A percentile compares a stretch with the other conserved stretches of the same genome.
Evolutionary conservation across 1,140 invertebrate species (phyloP).

Genomic region (Procambarus virginalis): DNA sequence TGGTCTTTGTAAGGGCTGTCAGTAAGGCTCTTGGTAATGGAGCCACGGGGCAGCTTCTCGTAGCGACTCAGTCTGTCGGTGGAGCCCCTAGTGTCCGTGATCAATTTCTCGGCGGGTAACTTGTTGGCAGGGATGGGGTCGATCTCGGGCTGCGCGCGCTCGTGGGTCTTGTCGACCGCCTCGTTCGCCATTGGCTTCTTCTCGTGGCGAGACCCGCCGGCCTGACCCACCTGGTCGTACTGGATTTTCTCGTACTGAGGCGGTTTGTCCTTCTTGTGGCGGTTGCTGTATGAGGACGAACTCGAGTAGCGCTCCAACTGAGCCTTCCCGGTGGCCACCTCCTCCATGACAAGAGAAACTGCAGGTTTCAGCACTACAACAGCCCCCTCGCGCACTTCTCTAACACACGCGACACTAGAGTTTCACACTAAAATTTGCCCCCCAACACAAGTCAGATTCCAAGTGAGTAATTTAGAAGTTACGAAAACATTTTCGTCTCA

Average conservation of each 20-base stretch:
- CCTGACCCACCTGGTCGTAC: constrained; percentile 39
- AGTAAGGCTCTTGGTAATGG: constrained; percentile 10
- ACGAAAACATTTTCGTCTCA: too few species aligned
- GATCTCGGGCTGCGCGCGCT: constrained; percentile 54
- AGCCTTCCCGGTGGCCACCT: constrained; percentile 2
- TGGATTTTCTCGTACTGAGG: constrained; percentile 61
- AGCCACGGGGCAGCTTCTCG: constrained; percentile 21
- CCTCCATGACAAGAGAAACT: constrained; percentile 1
- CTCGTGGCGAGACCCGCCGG: constrained; percentile 9
- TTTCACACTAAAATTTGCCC: too few species aligned
- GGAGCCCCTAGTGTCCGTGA: neutral
- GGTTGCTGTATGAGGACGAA: neutral
- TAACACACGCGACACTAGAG: too few species aligned
- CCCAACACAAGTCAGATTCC: too few species aligned
- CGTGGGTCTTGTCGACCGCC: constrained; percentile 51
- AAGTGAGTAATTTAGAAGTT: too few species aligned
- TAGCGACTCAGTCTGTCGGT: neutral
- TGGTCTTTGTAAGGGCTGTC: constrained; percentile 35
- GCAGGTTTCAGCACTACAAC: too few species aligned
- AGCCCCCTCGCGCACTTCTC: too few species aligned
- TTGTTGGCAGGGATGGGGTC: constrained; percentile 14
- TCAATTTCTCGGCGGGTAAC: neutral
- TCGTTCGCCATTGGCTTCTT: constrained; percentile 49
- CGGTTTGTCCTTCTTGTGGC: constrained; percentile 38
- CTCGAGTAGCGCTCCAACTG: constrained; percentile 38